phyloP scores from a whole-genome alignment of 2,888 invertebrate genomes.

The Bimastos eiseni region DNA sequence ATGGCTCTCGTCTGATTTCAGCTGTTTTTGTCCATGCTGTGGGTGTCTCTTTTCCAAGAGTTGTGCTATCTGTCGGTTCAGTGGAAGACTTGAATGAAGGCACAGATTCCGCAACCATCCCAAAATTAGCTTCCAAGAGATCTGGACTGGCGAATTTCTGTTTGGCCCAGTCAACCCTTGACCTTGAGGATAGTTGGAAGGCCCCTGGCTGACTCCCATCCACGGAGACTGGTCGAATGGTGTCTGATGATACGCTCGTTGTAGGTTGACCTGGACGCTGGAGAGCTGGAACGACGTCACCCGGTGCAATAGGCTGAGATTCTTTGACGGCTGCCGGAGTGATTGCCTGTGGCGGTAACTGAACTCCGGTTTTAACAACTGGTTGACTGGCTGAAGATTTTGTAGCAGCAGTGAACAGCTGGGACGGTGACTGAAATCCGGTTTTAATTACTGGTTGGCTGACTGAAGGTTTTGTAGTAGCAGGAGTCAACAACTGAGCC shows the following conservation, averaged over 20 bases:
- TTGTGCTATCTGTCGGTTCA: neutral
- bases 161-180: neutral
- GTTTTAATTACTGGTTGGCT: neutral
- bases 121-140: neutral
- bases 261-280: no score
- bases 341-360: neutral
- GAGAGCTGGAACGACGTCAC: no score
- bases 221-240: no score
- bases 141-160: conserved; percentile 18
- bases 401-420: neutral
- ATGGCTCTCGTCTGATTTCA: neutral
- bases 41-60: neutral
- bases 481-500: neutral
- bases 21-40: neutral
- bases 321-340: neutral
- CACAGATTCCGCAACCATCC: neutral
- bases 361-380: neutral
- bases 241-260: no score
- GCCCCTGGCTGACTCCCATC: no score
- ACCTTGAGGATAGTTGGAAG: neutral
- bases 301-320: no score
- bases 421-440: neutral
- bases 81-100: neutral
- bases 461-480: neutral
- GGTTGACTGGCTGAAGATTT: neutral